phyloP scores from a whole-genome alignment of 2,888 invertebrate genomes.

The Phaonia tiefii region DNA sequence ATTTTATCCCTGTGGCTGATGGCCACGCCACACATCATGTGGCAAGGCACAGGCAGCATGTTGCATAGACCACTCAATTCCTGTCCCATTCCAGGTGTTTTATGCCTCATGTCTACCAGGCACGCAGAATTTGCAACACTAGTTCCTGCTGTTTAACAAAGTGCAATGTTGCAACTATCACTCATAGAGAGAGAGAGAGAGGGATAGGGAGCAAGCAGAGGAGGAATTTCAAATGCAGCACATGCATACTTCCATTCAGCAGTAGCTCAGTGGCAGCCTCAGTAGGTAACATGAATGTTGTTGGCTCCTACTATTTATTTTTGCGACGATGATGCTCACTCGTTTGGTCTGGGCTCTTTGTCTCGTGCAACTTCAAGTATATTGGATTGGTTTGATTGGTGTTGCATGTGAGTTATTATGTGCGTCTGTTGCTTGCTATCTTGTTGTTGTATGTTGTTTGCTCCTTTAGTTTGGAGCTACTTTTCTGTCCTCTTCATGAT shows the following conservation, averaged over 20 bases:
- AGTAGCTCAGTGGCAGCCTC: background rate
- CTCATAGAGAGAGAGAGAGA: background rate
- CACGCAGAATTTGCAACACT: constrained; percentile 71
- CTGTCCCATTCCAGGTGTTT: constrained; percentile 79
- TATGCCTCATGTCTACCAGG: constrained; percentile 72
- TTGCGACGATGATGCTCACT: constrained; percentile 9
- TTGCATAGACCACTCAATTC: constrained; percentile 61
- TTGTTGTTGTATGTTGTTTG: constrained; percentile 14
- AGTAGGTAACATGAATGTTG: constrained; percentile 4
- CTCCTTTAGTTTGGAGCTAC: constrained; percentile 33
- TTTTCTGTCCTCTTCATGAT: constrained; percentile 21
- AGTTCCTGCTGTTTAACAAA: constrained; percentile 55
- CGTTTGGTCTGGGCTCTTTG: background rate
- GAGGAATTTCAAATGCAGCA: background rate
- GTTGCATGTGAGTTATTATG: constrained; percentile 10
- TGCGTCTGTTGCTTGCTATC: constrained; percentile 4
- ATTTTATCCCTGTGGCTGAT: constrained; percentile 44
- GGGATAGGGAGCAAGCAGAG: too few species aligned
- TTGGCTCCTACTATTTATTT: background rate
- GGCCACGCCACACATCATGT: background rate
- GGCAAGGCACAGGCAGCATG: constrained; percentile 54
- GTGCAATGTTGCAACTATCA: constrained; percentile 50
- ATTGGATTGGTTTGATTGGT: background rate
- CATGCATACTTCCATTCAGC: background rate
- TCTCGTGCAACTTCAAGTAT: background rate